Evolutionary conservation across 1,140 invertebrate species (phyloP), one percentile per base, ranked within the genome.

Genomic region (Glomeris maerens): DNA sequence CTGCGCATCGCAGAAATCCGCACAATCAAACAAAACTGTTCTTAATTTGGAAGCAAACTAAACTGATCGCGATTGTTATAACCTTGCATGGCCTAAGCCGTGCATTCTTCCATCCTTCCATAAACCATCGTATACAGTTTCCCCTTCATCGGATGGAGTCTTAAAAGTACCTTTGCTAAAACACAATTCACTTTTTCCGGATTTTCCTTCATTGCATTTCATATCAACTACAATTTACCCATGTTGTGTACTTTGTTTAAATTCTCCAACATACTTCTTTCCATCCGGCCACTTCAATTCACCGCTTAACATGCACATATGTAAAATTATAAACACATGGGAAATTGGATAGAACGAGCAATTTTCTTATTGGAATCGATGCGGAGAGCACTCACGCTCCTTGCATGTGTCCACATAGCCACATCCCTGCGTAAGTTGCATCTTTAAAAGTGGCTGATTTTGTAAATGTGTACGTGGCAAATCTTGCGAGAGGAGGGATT

Each of bases 41-140:
- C 7, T 47, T 47, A 14, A 10, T 10, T 4, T 20, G 13, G 10
- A 36, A 52, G 22, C 49, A 53, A 20, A 13, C 13, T 13, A 38
- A 26, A 27, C 28, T 25, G 14, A 22, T 29, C 21, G 21, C 2
- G 36, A 50, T 21, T 47, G 5, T 20, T 74, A 10, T 36, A 36
- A 84, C 72, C 78, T 83, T 65, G 85, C 78, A 21, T 73, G 72
- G 5, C 84, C 86, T 61, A 76, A 77, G 21, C 87, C 87, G 66
- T 85, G 81, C 65, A 88, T 80, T 54, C 80, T 74, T 27, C 84
- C 85, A 52, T 85, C 80, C 60, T 80, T 83, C 79, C 86, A 92
- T 53, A 80, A 74, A 0, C 88, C 87, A 66, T 89, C 82, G 59
- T 86, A 87, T 13, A 64, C 49, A 3, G 44, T 56, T 28, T 64